These are phyloP conservation scores for Manis crassicaudata DNA, from an alignment of 2,797 vertebrate genomes.

Conservation along the genomic window DNA sequence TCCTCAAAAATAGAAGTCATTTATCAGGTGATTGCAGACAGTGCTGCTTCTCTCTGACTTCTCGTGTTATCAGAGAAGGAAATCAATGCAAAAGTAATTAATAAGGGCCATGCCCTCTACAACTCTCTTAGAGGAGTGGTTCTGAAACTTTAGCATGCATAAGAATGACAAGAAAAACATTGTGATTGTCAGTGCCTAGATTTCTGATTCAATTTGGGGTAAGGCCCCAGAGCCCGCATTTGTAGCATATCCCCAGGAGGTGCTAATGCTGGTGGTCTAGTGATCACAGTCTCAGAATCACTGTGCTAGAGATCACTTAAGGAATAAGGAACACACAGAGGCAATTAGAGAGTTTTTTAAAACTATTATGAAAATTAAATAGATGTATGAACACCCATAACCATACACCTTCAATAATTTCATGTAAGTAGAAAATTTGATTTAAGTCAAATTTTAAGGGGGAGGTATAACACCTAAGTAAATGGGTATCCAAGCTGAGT, in stretches of 20 bases:
- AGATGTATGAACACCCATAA: background rate
- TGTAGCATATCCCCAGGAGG: background rate
- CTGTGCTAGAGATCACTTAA: background rate
- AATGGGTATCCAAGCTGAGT: background rate
- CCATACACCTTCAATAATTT: background rate
- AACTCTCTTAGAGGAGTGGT: background rate
- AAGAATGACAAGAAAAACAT: background rate
- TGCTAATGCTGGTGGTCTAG: background rate
- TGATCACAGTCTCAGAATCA: background rate
- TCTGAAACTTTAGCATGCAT: background rate
- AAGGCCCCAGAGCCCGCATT: too few species aligned
- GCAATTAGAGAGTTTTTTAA: background rate
- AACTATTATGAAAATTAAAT: background rate
- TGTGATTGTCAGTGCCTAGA: background rate
- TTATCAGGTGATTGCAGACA: background rate
- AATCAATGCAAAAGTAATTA: background rate
- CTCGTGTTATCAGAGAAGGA: background rate
- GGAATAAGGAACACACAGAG: too few species aligned
- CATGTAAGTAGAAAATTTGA: background rate
- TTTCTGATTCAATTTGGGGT: background rate
- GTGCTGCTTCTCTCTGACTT: background rate
- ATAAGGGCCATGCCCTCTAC: background rate
- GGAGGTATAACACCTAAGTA: background rate
- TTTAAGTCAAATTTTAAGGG: background rate
- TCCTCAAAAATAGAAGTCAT: slow-evolving; percentile 15